Conservation (phyloP, 1,140 invertebrate genomes). For the Panagrolaimus sp. region DNA sequence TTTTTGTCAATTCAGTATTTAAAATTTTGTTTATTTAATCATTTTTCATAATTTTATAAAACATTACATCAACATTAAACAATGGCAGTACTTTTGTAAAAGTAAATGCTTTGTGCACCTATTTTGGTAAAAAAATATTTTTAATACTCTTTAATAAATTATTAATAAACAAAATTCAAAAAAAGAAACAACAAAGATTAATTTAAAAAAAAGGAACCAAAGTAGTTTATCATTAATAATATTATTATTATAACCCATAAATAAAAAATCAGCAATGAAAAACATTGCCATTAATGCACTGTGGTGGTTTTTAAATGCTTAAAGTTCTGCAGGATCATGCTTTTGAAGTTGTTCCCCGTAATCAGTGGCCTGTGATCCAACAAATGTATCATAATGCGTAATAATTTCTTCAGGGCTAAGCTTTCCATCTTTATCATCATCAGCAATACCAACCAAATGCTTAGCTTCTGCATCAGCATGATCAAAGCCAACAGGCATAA, state of each 20-base stretch:
- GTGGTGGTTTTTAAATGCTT: slow-evolving; percentile 19
- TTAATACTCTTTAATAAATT: too few relatives aligned
- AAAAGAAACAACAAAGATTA: too few relatives aligned
- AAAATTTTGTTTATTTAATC: too few relatives aligned
- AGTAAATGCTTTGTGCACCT: too few relatives aligned
- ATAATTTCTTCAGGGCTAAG: slow-evolving; percentile 86
- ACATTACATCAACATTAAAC: too few relatives aligned
- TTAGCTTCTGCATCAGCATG: slow-evolving; percentile 88
- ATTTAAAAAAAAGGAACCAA: too few relatives aligned
- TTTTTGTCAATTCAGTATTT: too few relatives aligned
- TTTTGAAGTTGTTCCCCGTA: slow-evolving; percentile 88
- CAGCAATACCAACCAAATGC: slow-evolving; percentile 90
- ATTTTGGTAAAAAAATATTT: too few relatives aligned
- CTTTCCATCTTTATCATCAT: slow-evolving; percentile 80
- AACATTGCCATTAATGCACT: slow-evolving; percentile 8
- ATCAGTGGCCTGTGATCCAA: slow-evolving; percentile 95
- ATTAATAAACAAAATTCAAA: too few relatives aligned
- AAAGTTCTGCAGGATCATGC: slow-evolving; percentile 69
- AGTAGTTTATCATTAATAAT: too few relatives aligned
- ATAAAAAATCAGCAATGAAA: slow-evolving; percentile 15
- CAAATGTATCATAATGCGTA: slow-evolving; percentile 92
- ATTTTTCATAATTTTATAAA: too few relatives aligned
- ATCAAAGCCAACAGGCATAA: slow-evolving; percentile 89
- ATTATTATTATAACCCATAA: slow-evolving; percentile 2
- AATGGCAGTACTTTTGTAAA: too few relatives aligned